phyloP scores from a whole-genome alignment of 2,797 vertebrate genomes.

The Sciurus vulgaris region DNA sequence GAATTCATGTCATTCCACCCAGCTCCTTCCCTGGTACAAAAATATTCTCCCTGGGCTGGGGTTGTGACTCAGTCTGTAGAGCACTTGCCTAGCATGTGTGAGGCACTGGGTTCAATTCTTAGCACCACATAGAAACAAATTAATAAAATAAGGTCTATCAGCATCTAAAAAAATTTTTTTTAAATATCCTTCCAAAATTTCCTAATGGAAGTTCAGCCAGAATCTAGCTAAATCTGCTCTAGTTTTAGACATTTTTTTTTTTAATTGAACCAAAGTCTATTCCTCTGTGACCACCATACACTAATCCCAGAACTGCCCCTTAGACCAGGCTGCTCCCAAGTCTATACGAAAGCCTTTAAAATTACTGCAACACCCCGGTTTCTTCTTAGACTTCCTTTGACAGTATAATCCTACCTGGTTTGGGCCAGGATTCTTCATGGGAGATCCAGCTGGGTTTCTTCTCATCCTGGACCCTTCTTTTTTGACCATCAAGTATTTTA shows the following conservation, averaged over 20 bases:
- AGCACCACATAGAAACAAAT: too few relatives aligned
- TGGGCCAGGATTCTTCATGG: background rate
- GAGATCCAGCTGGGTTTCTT: background rate
- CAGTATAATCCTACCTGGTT: background rate
- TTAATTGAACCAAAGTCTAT: background rate
- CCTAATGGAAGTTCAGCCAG: background rate
- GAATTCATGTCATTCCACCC: background rate
- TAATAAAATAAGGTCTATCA: too few relatives aligned
- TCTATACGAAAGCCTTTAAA: background rate
- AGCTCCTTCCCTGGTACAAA: accelerated
- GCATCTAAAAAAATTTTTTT: too few relatives aligned
- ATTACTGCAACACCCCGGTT: background rate
- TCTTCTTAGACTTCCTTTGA: background rate
- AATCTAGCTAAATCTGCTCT: background rate
- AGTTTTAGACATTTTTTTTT: background rate
- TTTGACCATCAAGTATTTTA: background rate
- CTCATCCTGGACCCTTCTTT: too few relatives aligned
- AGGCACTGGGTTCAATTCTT: too few relatives aligned
- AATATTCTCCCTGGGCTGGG: background rate
- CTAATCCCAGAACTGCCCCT: background rate
- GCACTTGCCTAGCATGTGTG: too few relatives aligned
- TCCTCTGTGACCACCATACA: background rate
- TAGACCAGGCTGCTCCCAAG: background rate
- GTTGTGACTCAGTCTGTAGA: too few relatives aligned
- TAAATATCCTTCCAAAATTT: background rate